Conservation (phyloP, 2,888 invertebrate genomes). For the Nezara viridula region DNA sequence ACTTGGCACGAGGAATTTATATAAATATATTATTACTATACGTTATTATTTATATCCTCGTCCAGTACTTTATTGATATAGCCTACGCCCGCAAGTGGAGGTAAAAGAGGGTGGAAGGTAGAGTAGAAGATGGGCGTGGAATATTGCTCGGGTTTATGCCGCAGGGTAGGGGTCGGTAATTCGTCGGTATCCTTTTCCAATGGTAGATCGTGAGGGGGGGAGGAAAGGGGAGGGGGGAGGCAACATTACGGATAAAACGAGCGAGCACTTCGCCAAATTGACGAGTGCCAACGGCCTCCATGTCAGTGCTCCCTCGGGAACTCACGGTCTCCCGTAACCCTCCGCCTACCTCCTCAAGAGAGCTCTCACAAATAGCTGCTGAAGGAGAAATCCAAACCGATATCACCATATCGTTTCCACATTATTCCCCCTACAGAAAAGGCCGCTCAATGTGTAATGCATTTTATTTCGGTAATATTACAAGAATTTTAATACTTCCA, state of each 20-base stretch:
- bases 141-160: not conserved
- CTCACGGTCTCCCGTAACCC: not conserved
- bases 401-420: not conserved
- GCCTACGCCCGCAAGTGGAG: not conserved
- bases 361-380: not conserved
- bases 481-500: too few relatives aligned
- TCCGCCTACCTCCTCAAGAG: not conserved
- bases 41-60: not conserved
- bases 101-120: not conserved
- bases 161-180: not conserved
- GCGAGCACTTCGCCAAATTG: slow-evolving; percentile 22
- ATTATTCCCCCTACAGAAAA: not conserved
- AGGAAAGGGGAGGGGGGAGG: too few relatives aligned
- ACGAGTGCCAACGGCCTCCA: slow-evolving; percentile 14
- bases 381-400: not conserved
- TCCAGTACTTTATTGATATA: not conserved
- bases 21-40: too few relatives aligned
- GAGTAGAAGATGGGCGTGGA: not conserved
- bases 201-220: not conserved
- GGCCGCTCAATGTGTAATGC: not conserved
- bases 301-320: not conserved
- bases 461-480: too few relatives aligned
- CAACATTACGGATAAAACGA: slow-evolving; percentile 9
- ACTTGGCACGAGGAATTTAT: too few relatives aligned
- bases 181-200: slow-evolving; percentile 16